Base-by-base conservation (phyloP, 1,140 invertebrate genomes). In the Frieseomelitta varia region DNA sequence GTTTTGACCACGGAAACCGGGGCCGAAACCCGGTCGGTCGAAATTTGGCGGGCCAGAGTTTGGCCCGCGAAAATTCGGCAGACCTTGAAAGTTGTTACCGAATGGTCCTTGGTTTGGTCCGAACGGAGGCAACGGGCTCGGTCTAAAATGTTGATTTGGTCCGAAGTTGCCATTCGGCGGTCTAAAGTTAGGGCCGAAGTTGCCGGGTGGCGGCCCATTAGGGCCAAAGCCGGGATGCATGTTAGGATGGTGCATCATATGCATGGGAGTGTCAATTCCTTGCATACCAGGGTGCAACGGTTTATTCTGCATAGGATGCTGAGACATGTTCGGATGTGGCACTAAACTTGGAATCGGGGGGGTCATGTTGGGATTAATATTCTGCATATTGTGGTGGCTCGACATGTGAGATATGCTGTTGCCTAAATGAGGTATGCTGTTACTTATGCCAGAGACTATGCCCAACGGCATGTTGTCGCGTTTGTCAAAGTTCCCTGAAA, bases 351-450 rank as follows among this genome's bases (percentile, higher is more conserved):
- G 87, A 34, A 92, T 85, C 24, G 93, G 85, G 0, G 87, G 88
- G 30, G 93, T 92, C 91, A 92, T 91, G 53, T 92, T 91, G 11
- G 91, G 90, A 86, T 92, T 93, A 39, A 92, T 91, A 47, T 92
- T 94, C 69, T 93, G 93, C 91, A 92, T 93, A 51, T 93, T 94
- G n/a, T 94, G 92, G 65, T 93, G 92, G 86, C 92, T 93, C 4
- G 91, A 47, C 72, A 91, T 85, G n/a, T 83, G 83, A 39, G 81
- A 81, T 69, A 91, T 81, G 15, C 71, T 88, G 51, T 87, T 86
- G 53, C 80, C 72, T 34, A 87, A 80, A 27, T 91, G 90, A 1
- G 81, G 24, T 84, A 90, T 90, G 10, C 79, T 91, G 55, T 90
- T 92, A 12, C 87, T 68, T 75, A 92, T 90, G 10, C 81, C 61